Conservation (phyloP, 2,113 vertebrate species). For the Neotragus moschatus region DNA sequence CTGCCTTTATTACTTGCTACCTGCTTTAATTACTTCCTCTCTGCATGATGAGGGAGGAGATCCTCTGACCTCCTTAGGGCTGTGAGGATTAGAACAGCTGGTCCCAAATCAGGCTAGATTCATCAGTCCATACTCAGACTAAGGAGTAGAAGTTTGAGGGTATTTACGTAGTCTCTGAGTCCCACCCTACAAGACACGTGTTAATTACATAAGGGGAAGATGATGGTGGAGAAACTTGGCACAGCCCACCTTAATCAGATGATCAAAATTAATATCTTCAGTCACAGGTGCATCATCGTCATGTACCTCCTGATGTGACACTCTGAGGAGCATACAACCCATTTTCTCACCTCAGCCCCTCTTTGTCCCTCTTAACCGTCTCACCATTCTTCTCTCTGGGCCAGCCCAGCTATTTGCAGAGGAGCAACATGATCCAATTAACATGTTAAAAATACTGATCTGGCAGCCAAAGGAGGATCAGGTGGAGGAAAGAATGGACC, state of each 20-base stretch:
- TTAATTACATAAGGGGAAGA: not conserved
- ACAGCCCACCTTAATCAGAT: not conserved
- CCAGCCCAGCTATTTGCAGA: conserved; percentile 5
- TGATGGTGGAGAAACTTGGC: not conserved
- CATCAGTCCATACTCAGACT: not conserved
- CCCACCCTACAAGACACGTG: not conserved
- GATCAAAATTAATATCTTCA: not conserved
- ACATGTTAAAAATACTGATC: not conserved
- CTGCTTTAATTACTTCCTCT: not conserved
- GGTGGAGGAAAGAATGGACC: not conserved
- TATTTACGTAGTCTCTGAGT: not conserved
- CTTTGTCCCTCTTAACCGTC: not conserved
- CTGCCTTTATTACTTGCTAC: not conserved
- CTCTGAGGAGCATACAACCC: not conserved
- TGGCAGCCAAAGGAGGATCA: not conserved
- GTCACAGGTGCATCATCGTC: not conserved
- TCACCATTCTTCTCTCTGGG: not conserved
- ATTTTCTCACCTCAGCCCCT: not conserved
- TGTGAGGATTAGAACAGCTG: not conserved
- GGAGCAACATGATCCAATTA: not conserved
- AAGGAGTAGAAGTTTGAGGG: conserved; percentile 5
- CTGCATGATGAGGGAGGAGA: not conserved
- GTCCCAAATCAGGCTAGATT: not conserved
- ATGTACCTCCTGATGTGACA: not conserved
- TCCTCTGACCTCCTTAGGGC: not conserved